phyloP scores from a whole-genome alignment of 2,888 invertebrate genomes.

The Flexamia atlantica region DNA sequence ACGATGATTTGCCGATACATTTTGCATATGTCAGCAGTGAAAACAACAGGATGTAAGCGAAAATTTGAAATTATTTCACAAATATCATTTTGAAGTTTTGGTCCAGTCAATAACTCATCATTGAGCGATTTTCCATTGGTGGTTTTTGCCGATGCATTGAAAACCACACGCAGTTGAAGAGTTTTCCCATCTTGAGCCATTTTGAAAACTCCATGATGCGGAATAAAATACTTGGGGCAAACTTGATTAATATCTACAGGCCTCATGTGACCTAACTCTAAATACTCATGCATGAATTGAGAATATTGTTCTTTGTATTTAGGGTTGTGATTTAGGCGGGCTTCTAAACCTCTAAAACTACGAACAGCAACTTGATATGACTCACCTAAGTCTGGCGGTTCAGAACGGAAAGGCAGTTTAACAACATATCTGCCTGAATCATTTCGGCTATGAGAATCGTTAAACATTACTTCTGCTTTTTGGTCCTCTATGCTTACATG shows the following conservation, averaged over 20 bases:
- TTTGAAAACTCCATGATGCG: not conserved
- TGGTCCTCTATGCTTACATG: not conserved
- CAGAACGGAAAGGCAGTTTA: not conserved
- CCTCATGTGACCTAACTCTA: slow-evolving; percentile 1
- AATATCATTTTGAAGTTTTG: too few relatives aligned
- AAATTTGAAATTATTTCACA: too few relatives aligned
- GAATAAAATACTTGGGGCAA: not conserved
- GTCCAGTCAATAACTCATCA: too few relatives aligned
- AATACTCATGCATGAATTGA: not conserved
- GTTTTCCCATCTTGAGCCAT: not conserved
- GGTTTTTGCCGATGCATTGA: too few relatives aligned
- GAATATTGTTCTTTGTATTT: not conserved
- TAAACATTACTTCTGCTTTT: not conserved
- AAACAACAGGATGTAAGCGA: too few relatives aligned
- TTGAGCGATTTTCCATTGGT: too few relatives aligned
- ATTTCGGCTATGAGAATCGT: not conserved
- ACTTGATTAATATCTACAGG: not conserved
- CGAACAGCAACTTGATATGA: not conserved
- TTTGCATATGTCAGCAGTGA: too few relatives aligned
- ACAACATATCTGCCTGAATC: not conserved
- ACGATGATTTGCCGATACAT: too few relatives aligned
- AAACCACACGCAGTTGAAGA: too few relatives aligned
- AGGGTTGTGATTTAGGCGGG: not conserved
- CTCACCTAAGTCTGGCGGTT: not conserved
- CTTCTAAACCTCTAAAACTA: not conserved